Conservation (phyloP, 2,797 vertebrate genomes). For the Okamejei kenojei region DNA sequence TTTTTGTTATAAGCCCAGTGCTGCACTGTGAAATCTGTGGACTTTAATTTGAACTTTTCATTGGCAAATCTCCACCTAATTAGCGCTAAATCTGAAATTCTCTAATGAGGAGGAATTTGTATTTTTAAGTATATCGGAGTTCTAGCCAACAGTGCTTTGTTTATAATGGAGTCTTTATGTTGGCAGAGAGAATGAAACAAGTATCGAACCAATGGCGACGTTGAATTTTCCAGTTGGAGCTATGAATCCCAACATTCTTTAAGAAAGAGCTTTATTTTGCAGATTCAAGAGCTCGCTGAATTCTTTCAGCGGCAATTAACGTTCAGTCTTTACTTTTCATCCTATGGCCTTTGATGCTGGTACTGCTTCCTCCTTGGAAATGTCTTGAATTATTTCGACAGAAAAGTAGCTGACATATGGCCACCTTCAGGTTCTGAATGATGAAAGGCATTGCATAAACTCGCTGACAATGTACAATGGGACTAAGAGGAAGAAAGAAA, state of each 20-base stretch:
- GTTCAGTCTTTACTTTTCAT: constrained; percentile 34
- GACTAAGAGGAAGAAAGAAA: constrained; percentile 39
- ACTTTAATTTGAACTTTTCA: constrained; percentile 27
- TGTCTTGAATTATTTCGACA: constrained; percentile 24
- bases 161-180: constrained; percentile 31
- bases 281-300: constrained; percentile 29
- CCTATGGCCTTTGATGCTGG: constrained; percentile 25
- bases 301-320: constrained; percentile 32
- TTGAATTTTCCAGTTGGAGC: constrained; percentile 15
- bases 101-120: constrained; percentile 30
- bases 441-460: constrained; percentile 38
- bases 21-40: constrained; percentile 13
- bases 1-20: not conserved
- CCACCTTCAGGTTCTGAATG: constrained; percentile 36
- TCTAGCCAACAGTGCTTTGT: constrained; percentile 27
- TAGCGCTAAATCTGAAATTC: constrained; percentile 29
- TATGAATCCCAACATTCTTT: constrained; percentile 35
- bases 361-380: constrained; percentile 6
- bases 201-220: constrained; percentile 18
- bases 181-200: constrained; percentile 24
- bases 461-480: constrained; percentile 44
- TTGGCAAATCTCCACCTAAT: constrained; percentile 36
- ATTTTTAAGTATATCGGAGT: constrained; percentile 24
- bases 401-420: constrained; percentile 35
- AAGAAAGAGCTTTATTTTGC: constrained; percentile 19